A percentile compares a stretch with the other conserved stretches of the same genome.
Conservation (phyloP, 2,113 vertebrate species). For the Hirundichthys speculiger region DNA sequence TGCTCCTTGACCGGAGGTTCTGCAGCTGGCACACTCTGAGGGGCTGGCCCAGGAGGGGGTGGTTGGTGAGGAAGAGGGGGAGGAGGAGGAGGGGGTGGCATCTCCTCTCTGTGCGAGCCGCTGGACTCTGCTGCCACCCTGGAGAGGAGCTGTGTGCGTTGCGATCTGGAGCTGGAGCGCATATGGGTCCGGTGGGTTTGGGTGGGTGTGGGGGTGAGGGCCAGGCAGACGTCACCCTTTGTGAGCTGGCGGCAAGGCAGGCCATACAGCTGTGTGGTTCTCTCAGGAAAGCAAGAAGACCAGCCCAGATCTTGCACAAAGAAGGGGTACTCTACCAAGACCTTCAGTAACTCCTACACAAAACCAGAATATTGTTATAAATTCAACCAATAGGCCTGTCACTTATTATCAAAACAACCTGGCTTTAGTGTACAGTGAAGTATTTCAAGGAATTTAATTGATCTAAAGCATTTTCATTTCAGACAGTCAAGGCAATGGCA, state of each 20-base stretch:
- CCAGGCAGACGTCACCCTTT: conserved; percentile 81
- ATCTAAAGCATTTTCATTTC: not conserved
- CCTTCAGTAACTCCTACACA: conserved; percentile 82
- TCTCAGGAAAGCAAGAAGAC: conserved; percentile 83
- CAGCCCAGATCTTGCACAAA: conserved; percentile 82
- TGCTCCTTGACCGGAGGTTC: conserved; percentile 47
- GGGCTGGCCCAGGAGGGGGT: conserved; percentile 21
- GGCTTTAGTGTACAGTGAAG: not conserved
- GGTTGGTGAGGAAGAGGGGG: conserved; percentile 61
- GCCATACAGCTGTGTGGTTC: conserved; percentile 78
- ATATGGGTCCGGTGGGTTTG: conserved; percentile 63
- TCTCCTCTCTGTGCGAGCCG: conserved; percentile 67
- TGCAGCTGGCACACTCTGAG: conserved; percentile 14
- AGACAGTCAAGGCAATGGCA: not conserved
- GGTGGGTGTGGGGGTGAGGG: conserved; percentile 74
- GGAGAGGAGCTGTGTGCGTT: conserved; percentile 47
- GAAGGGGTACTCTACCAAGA: conserved; percentile 85
- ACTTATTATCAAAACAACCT: conserved; percentile 10
- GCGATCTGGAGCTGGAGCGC: conserved; percentile 52
- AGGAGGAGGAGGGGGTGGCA: conserved; percentile 74
- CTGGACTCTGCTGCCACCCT: conserved; percentile 51
- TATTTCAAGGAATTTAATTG: not conserved
- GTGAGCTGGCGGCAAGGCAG: conserved; percentile 80
- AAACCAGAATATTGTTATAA: conserved; percentile 54
- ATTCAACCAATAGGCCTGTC: conserved; percentile 16